Percentiles rank a stretch among this genome's conserved stretches.
phyloP scores from a whole-genome alignment of 2,113 vertebrate genomes.

The Vidua macroura region DNA sequence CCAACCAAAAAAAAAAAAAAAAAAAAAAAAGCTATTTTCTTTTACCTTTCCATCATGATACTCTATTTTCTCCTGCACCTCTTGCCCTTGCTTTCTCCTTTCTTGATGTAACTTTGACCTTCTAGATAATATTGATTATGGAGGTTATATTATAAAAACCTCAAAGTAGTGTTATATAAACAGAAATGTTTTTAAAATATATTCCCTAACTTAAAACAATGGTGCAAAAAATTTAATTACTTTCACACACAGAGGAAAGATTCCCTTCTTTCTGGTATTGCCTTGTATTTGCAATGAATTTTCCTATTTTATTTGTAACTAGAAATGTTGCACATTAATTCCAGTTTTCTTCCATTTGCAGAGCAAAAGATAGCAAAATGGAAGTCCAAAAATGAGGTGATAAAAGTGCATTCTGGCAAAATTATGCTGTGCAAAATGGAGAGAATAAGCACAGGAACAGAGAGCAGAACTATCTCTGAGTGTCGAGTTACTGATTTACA shows the following conservation, averaged over 20 bases:
- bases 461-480: not conserved
- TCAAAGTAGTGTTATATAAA: not conserved
- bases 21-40: not conserved
- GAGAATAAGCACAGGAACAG: not conserved
- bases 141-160: not conserved
- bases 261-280: not conserved
- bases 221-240: not conserved
- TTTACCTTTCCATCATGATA: conserved; percentile 71
- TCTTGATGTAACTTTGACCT: not conserved
- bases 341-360: not conserved
- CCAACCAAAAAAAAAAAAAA: not conserved
- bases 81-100: conserved; percentile 5
- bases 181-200: not conserved
- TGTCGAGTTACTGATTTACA: not conserved
- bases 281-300: not conserved
- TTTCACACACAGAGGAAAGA: not conserved
- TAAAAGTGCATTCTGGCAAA: not conserved
- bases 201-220: not conserved
- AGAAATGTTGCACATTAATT: not conserved
- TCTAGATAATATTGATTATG: conserved; percentile 30
- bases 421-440: not conserved
- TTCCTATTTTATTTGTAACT: not conserved
- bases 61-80: conserved; percentile 63
- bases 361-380: not conserved
- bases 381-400: not conserved